Evolutionary conservation across 2,888 invertebrate genomes (phyloP), one percentile per base, ranked within the genome.

Genomic region (Drosophila colorata): DNA sequence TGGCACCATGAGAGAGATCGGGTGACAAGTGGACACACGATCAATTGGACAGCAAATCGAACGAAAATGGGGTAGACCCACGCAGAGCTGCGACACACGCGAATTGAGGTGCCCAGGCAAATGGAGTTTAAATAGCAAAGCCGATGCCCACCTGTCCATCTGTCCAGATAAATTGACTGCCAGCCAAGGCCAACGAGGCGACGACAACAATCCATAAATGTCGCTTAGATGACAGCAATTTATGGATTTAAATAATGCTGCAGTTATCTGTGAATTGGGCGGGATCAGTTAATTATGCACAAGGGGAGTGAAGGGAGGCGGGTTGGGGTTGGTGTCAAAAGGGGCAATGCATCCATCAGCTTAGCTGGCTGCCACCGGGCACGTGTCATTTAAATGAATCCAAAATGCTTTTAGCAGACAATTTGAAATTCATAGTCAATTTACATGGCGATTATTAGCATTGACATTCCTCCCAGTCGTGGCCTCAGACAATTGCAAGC

Each of bases 371-470:
- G 66, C 28, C 51, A 20, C 2, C 28, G 23, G 51, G 38, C 65
- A 79, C 79, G 58, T 68, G 71, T 58, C 51, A 65, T 20, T 60
- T 25, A 46, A 61, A 47, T 66, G 71, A 11, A 44, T 57, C 52
- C 53, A 16, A 69, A 53, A 56, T 75, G 66, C 73, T 68, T 48
- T 49, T 49, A 31, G 20, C 55, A 63, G 61, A 61, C 78, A 59
- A 69, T 82, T 86, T 87, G 72, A 77, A 73, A 86, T 88, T 74
- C 78, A 83, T 77, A 74, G 78, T 60, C 82, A 84, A 87, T 88
- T 88, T 87, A 85, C 79, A 87, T 87, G 75, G 73, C 69, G 81
- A 87, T 89, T 88, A 85, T 85, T 88, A 85, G 77, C 85, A 85
- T 88, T 88, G 89, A 82, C 89, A 85, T 85, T 85, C 87, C 82